Evolutionary conservation across 2,797 vertebrate genomes (phyloP).

Genomic region (Psittacula echo): DNA sequence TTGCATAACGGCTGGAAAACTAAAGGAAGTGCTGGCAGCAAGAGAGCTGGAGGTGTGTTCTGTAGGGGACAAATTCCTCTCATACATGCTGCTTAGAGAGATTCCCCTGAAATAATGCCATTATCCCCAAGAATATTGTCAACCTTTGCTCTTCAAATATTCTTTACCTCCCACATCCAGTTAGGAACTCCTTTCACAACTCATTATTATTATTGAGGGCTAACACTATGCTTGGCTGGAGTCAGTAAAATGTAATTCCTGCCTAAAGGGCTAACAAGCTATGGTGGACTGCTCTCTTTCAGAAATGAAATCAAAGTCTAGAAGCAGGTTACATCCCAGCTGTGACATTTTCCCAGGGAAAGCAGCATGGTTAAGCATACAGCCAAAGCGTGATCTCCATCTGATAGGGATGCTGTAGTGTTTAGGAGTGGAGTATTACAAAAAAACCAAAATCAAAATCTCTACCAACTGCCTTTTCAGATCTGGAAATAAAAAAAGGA

Average conservation of each 20-base stretch:
- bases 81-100: neutral
- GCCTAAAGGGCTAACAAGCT: constrained; percentile 15
- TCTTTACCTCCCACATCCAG: neutral
- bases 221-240: neutral
- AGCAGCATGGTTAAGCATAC: neutral
- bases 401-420: constrained; percentile 1
- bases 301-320: constrained; percentile 18
- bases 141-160: constrained; percentile 35
- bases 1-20: neutral
- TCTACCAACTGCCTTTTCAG: neutral
- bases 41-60: neutral
- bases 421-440: neutral
- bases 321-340: constrained; percentile 39
- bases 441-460: neutral
- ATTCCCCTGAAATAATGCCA: constrained; percentile 9
- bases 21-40: neutral
- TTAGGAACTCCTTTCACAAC: constrained; percentile 47
- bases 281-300: neutral
- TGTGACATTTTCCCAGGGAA: constrained; percentile 54
- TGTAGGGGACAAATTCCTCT: neutral
- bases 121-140: neutral
- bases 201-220: constrained; percentile 35
- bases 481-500: neutral
- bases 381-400: neutral
- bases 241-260: neutral